Evolutionary conservation across 2,888 invertebrate genomes (phyloP).

Genomic region (Amiota mariae): DNA sequence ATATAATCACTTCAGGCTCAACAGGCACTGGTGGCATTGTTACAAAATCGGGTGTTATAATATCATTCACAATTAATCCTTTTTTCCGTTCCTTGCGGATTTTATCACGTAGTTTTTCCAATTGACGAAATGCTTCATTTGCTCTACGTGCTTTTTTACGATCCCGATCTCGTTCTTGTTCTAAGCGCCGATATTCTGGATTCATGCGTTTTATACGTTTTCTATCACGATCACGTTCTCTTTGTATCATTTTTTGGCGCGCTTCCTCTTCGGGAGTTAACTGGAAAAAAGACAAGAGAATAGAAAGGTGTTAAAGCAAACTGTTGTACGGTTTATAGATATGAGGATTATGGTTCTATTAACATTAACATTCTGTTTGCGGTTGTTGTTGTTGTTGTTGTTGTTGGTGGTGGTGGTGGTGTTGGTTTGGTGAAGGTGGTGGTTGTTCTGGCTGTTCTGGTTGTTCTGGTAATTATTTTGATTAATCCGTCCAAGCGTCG

Average conservation of each 20-base stretch:
- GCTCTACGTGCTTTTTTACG: constrained; percentile 70
- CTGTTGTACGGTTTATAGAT: constrained; percentile 40
- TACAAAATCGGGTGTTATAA: constrained; percentile 65
- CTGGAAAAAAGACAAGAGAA: constrained; percentile 49
- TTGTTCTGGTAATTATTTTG: constrained; percentile 1
- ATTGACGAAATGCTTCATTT: constrained; percentile 68
- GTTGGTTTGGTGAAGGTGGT: not conserved
- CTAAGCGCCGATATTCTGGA: constrained; percentile 68
- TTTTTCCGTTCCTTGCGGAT: constrained; percentile 71
- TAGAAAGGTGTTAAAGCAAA: constrained; percentile 58
- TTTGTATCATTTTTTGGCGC: constrained; percentile 69
- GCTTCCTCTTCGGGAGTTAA: constrained; percentile 70
- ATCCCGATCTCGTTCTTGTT: constrained; percentile 71
- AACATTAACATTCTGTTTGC: constrained; percentile 16
- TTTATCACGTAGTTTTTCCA: constrained; percentile 71
- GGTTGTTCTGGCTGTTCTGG: constrained; percentile 2
- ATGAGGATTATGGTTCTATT: constrained; percentile 36
- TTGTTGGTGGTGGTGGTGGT: not conserved
- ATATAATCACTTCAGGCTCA: constrained; percentile 67
- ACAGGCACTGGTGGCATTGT: constrained; percentile 64
- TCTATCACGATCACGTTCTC: constrained; percentile 70
- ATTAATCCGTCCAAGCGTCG: not conserved
- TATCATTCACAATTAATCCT: constrained; percentile 65
- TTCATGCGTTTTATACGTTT: constrained; percentile 71
- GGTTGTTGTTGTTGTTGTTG: constrained; percentile 17